Base-by-base conservation (phyloP, 2,113 vertebrate species). In the human region DNA sequence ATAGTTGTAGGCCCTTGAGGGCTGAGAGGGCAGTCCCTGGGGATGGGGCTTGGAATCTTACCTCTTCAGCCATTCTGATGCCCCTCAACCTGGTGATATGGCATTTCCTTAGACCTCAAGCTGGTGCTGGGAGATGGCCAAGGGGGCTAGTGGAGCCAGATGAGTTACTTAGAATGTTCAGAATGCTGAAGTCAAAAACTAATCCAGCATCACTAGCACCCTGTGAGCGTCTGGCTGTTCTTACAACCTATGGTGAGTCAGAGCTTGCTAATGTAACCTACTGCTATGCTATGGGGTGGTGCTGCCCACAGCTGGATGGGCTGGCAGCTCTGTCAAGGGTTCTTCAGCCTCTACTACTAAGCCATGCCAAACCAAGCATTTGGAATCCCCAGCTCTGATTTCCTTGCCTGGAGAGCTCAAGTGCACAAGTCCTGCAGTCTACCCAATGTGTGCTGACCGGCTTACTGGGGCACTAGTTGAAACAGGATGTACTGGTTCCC, bases 171-270 rank as follows among this genome's bases (percentile, higher is more conserved):
- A 59, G 89, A 79, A 72, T 85, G 55, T 96, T 48, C 75, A 79
- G 79, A 84, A 90, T 98, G 92, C 96, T 94, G 38, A 61, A 20
- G 59, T 92, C 68, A 86, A 82, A 95, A 85, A 79, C n/a, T 55
- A 55, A 68, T 35, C 55, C 57, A 66, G 85, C 93, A 88, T 76
- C 64, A 45, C 27, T 45, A 83, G 93, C 1, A 66, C 94, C 61
- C 85, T 91, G 98, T 98, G 97, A 98, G 96, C 35, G 88, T 98
- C 95, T 96, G 90, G 85, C 93, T 98, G 89, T 43, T 45, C 97
- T 97, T 93, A 70, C 0, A 27, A 75, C 97, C 95, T 97, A 38
- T 0, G 1, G 78, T 98, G 98, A 98, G 98, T 98, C 98, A 97
- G 75, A 92, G 14, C 97, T 96, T 96, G 83, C 95, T 93, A 20